These are phyloP conservation scores for Zosterops lateralis DNA, from an alignment of 2,113 vertebrate species.

Conservation along the genomic window DNA sequence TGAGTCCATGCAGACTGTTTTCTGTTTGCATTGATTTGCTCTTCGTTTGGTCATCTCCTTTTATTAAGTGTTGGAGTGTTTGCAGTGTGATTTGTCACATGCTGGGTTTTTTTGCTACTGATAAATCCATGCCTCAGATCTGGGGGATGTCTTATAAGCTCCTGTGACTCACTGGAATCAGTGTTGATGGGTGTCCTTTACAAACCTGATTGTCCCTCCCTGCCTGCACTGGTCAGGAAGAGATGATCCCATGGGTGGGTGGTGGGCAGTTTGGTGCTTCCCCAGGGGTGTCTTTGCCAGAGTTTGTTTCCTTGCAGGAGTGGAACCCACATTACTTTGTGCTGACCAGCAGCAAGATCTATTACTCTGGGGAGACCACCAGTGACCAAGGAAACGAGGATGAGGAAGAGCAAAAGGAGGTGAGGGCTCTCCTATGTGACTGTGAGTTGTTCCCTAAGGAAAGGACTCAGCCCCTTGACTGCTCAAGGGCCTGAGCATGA, in stretches of 20 bases:
- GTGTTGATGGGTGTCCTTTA: not conserved
- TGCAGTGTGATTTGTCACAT: not conserved
- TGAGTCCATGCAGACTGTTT: not conserved
- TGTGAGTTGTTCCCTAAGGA: not conserved
- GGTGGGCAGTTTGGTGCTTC: not conserved
- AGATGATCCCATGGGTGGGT: not conserved
- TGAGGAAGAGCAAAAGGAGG: constrained; percentile 96
- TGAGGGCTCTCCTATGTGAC: constrained; percentile 44
- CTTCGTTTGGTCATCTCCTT: not conserved
- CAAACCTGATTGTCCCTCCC: not conserved
- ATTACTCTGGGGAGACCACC: constrained; percentile 95
- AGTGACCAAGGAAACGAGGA: constrained; percentile 92
- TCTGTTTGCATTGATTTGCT: not conserved
- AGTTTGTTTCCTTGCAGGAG: constrained; percentile 76
- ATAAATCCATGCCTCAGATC: not conserved
- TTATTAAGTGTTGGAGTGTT: not conserved
- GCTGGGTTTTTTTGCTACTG: not conserved
- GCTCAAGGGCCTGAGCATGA: not conserved
- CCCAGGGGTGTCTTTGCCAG: not conserved
- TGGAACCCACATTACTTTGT: constrained; percentile 99
- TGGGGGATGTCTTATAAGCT: not conserved
- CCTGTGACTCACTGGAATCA: not conserved
- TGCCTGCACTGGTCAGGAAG: not conserved
- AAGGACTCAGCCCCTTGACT: not conserved
- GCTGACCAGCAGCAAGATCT: constrained; percentile 96